phyloP scores from a whole-genome alignment of 53 echinoderm and acorn worm genomes.

The Luidia sarsii region DNA sequence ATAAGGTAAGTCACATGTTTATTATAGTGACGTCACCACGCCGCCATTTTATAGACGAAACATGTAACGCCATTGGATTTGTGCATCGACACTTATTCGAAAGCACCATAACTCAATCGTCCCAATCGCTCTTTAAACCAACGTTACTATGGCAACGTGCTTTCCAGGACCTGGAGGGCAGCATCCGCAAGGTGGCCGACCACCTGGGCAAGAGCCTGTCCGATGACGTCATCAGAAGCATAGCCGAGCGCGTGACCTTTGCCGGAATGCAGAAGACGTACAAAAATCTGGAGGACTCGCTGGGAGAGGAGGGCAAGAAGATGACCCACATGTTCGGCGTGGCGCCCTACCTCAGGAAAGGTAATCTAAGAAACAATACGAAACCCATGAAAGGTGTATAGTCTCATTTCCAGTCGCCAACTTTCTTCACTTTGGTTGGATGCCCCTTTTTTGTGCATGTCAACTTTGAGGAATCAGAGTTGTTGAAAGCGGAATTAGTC shows the following conservation, averaged over 20 bases:
- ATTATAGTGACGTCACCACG: too few relatives aligned
- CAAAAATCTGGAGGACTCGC: slow-evolving; percentile 42
- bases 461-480: too few relatives aligned
- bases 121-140: too few relatives aligned
- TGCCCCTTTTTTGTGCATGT: too few relatives aligned
- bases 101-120: too few relatives aligned
- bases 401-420: too few relatives aligned
- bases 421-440: too few relatives aligned
- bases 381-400: neutral
- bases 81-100: too few relatives aligned
- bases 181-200: slow-evolving; percentile 42
- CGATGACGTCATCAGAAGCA: slow-evolving; percentile 3
- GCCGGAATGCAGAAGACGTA: slow-evolving; percentile 67
- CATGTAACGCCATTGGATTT: too few relatives aligned
- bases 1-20: slow-evolving; percentile 3
- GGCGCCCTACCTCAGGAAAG: slow-evolving; percentile 67
- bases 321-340: slow-evolving; percentile 63
- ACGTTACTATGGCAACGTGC: neutral
- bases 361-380: slow-evolving; percentile 7
- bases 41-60: too few relatives aligned
- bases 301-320: slow-evolving; percentile 40
- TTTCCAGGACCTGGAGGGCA: slow-evolving; percentile 51
- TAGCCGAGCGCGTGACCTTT: slow-evolving; percentile 55
- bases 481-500: too few relatives aligned
- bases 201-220: slow-evolving; percentile 48